Evolutionary conservation across 2,888 invertebrate species (phyloP), one percentile per base, ranked within the genome.

Genomic region (Lepetodrilus schrolli): DNA sequence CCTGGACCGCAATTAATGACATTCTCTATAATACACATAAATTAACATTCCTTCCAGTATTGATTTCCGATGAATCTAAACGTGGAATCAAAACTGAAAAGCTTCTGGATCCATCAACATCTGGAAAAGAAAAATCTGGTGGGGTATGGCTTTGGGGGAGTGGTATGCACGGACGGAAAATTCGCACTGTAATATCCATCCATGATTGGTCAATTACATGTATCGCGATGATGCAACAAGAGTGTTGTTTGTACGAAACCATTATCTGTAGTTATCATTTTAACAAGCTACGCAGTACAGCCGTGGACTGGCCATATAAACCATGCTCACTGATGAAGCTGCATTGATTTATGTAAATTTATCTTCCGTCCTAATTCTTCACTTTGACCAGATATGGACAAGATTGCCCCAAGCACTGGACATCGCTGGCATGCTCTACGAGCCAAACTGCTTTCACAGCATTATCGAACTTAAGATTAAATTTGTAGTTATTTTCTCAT

Each of bases 271-370:
- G 26, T 58, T 58, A 58, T 17, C 58, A 58, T 58, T 58, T 58
- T 34, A 58, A 58, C 58, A 58, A 58, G 26, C 34, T 26, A 58
- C 34, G 58, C 34, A 30, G 58, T 13, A 58, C 17, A 58, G 30
- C 58, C 20, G 34, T 17, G 8, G 58, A n/a, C 58, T 58, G 26
- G 34, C 30, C 30, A 30, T 58, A 30, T 58, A 58, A 58, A 58
- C 58, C 30, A 58, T 30, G 30, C 58, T 30, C n/a, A 7, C 7
- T 58, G 34, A 58, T 58, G 58, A 58, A 58, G 26, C 34, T 7
- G 30, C 58, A 58, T 58, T 58, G 58, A 58, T 58, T 58, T 58
- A 58, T 58, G 58, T 58, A 58, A 58, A 58, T 58, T 58, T 58
- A 58, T 58, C 58, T 30, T 30, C 58, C 34, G 58, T 58, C 58